A percentile compares a stretch with the other conserved stretches of the same genome.
Evolutionary conservation across 2,797 vertebrate species (phyloP).

Genomic region (Peromyscus eremicus): DNA sequence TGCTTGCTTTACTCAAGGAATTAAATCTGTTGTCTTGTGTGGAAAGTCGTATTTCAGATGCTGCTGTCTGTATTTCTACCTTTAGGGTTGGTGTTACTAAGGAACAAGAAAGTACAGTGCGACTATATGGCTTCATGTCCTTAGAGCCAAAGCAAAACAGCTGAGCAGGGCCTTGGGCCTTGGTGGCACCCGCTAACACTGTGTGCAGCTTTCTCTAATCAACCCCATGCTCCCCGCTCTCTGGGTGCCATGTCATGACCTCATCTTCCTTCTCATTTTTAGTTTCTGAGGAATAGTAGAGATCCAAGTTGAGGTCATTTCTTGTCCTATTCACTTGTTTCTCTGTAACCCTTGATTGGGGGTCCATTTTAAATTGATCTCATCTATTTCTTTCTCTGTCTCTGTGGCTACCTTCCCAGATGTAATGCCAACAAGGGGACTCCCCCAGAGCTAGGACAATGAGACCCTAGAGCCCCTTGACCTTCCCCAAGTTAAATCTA

Average conservation of each 20-base stretch:
- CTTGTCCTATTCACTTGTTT: background rate
- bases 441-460: background rate
- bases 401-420: background rate
- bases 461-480: background rate
- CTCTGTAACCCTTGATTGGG: background rate
- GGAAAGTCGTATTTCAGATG: background rate
- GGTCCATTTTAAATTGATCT: background rate
- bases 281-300: conserved; percentile 19
- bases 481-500: background rate
- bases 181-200: background rate
- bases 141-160: background rate
- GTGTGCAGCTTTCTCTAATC: background rate
- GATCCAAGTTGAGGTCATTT: background rate
- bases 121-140: background rate
- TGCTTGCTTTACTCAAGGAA: background rate
- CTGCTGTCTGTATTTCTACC: background rate
- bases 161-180: background rate
- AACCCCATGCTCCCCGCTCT: background rate
- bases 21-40: background rate
- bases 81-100: background rate
- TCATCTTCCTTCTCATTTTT: background rate
- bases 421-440: background rate
- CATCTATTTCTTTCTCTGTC: no score
- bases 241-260: background rate
- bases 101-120: background rate